Evolutionary conservation across 2,113 vertebrate species (phyloP), one percentile per base, ranked within the genome.

Genomic region (Cyanoramphus novaezelandiae): DNA sequence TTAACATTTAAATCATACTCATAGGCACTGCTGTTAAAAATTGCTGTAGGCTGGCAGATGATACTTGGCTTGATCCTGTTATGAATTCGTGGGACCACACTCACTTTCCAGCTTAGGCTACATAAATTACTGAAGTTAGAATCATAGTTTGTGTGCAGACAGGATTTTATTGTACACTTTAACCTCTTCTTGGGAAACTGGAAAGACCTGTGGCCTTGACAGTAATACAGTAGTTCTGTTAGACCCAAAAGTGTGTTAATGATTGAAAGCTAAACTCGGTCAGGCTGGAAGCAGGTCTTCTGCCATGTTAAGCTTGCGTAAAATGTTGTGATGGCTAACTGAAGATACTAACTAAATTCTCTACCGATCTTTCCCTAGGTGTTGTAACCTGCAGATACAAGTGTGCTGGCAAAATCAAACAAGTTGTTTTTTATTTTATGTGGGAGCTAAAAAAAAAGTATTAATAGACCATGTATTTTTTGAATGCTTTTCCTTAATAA

Each of bases 361-460:
- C 65, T 83, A 2, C 33, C 65, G 43, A 8, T 97, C 52, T 96
- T 76, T 96, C 49, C 59, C 24, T 70, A 97, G 96, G 64, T 96
- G 33, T 7, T 84, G 72, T 77, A 87, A 85, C 41, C 74, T 93
- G 69, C 68, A 78, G 53, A 23, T 88, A 16, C 16, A 57, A 68
- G 28, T 21, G 68, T 2, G 12, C 60, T 85, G 90, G 49, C 19
- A 33, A 69, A 76, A 43, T 49, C 5, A 25, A 84, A 24, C 20
- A 53, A 17, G 4, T 8, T 44, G 43, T 52, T 29, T 67, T 50
- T 46, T 24, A 8, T 83, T 85, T 72, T 43, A 25, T 64, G 19
- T 25, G 25, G 41, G 91, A 79, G 52, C 24, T 92, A 13, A 39
- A 15, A 49, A 55, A 83, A 83, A 71, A 57, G 13, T 78, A 17